Conservation (phyloP, 2,113 vertebrate species). For the Columba livia region DNA sequence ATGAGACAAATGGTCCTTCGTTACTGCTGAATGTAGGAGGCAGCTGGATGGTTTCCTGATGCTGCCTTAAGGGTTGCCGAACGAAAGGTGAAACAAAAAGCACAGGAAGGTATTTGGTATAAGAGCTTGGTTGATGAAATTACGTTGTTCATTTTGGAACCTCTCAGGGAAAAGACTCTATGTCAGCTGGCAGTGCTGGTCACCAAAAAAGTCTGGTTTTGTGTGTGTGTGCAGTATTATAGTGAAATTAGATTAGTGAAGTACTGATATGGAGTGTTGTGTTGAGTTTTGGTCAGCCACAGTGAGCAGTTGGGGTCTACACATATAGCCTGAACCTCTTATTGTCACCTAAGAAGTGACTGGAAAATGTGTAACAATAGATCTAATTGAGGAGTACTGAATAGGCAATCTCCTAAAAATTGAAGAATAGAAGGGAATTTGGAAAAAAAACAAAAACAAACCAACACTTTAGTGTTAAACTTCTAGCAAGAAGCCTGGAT, state of each 20-base stretch:
- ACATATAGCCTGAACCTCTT: background rate
- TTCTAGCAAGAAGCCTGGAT: background rate
- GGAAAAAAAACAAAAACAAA: background rate
- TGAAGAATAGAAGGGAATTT: background rate
- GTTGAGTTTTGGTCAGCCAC: background rate
- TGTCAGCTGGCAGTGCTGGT: background rate
- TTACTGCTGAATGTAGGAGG: fast-evolving
- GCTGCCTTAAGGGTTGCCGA: background rate
- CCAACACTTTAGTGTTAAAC: background rate
- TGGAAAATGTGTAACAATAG: background rate
- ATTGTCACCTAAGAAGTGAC: background rate
- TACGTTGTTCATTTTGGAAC: background rate
- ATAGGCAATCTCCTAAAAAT: background rate
- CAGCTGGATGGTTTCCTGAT: background rate
- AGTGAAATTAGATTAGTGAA: background rate
- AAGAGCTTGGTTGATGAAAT: background rate
- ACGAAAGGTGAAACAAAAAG: fast-evolving
- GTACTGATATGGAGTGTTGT: background rate
- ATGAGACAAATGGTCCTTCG: background rate
- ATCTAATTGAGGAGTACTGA: background rate
- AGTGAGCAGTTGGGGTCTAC: background rate
- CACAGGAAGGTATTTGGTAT: fast-evolving
- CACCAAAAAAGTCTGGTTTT: no score
- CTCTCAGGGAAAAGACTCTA: background rate
- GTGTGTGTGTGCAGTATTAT: background rate